Conservation (phyloP, 1,140 invertebrate species). For the Diprion similis region DNA sequence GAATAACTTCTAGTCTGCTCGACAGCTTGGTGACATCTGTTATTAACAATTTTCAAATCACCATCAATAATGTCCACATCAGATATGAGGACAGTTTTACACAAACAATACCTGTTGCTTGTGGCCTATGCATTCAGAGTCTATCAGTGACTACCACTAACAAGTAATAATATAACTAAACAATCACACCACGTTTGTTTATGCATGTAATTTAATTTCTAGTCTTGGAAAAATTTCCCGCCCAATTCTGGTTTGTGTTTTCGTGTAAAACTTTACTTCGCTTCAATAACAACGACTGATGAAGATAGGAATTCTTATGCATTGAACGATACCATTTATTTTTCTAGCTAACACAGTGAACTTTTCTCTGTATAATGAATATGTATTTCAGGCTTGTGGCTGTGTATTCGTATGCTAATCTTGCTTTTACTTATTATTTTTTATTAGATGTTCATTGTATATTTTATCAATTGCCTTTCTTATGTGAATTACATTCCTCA, state of each 20-base stretch:
- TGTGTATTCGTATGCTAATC: background rate
- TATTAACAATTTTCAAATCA: conserved; percentile 83
- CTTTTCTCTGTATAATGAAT: no score
- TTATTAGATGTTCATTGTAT: conserved; percentile 9
- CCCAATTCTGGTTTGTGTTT: no score
- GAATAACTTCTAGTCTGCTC: conserved; percentile 64
- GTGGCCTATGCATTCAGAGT: conserved; percentile 81
- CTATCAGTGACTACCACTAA: conserved; percentile 83
- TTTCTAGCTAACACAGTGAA: no score
- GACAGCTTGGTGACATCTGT: conserved; percentile 78
- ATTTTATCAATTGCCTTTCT: conserved; percentile 21
- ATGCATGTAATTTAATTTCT: conserved; percentile 14
- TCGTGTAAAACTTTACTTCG: no score
- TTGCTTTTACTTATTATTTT: conserved; percentile 12
- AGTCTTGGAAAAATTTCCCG: no score
- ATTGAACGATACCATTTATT: no score
- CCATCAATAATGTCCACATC: conserved; percentile 81
- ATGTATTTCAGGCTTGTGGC: no score
- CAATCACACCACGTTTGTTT: conserved; percentile 20
- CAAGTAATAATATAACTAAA: conserved; percentile 62
- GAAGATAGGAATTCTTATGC: no score
- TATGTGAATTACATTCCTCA: background rate
- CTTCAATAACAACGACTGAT: no score
- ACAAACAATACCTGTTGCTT: conserved; percentile 72
- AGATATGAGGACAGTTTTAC: conserved; percentile 81